Evolutionary conservation across 2,888 invertebrate species (phyloP).

Genomic region (Galerucella nymphaeae): DNA sequence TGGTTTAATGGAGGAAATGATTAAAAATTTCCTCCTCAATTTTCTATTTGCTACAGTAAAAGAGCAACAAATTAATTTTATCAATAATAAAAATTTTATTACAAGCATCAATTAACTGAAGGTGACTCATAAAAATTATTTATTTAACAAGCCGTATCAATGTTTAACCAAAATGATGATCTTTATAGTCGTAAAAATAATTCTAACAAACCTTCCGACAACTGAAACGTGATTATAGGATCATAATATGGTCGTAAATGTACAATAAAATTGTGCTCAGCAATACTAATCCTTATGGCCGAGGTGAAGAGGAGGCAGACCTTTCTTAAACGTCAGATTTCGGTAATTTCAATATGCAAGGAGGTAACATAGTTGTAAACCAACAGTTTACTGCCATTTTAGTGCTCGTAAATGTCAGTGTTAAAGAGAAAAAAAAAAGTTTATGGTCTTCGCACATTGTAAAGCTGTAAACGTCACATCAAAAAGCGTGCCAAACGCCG

Average conservation of each 20-base stretch:
- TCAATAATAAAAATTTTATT: conserved; percentile 11
- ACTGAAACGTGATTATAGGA: conserved; percentile 62
- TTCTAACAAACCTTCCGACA: conserved; percentile 49
- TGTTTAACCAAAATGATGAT: conserved; percentile 52
- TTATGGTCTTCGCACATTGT: conserved; percentile 59
- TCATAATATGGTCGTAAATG: conserved; percentile 63
- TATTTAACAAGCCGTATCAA: conserved; percentile 51
- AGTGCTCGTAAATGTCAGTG: conserved; percentile 70
- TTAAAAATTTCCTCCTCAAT: too few species aligned
- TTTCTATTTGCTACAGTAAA: too few species aligned
- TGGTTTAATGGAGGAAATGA: too few species aligned
- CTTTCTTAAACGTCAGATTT: conserved; percentile 39
- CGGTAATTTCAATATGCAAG: conserved; percentile 55
- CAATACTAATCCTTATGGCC: conserved; percentile 56
- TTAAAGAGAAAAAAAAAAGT: conserved; percentile 57
- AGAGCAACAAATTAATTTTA: too few species aligned
- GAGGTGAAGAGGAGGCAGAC: conserved; percentile 40
- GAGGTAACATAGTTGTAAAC: conserved; percentile 66
- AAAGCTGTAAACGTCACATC: conserved; percentile 53
- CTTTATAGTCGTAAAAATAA: conserved; percentile 53
- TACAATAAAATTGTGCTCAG: conserved; percentile 60
- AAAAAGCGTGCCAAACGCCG: conserved; percentile 55
- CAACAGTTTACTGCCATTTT: conserved; percentile 71
- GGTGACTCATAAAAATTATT: conserved; percentile 37
- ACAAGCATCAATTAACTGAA: conserved; percentile 27